Conservation (phyloP, 1,140 invertebrate genomes). For the Tribolium madens region DNA sequence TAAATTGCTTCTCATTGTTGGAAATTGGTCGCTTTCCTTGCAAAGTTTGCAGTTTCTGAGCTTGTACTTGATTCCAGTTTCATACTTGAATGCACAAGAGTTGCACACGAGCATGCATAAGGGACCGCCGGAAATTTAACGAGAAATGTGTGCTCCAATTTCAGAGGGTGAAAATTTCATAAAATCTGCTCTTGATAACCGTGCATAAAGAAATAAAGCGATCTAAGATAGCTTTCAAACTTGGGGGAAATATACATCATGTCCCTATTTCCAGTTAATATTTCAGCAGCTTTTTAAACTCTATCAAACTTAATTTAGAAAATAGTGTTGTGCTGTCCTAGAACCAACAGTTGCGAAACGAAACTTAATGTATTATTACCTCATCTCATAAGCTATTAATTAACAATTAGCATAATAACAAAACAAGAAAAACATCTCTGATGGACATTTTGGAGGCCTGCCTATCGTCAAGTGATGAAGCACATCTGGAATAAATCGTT, state of each 20-base stretch:
- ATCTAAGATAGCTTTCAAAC: not conserved
- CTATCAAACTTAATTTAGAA: not conserved
- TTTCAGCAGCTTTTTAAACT: not conserved
- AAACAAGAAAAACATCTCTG: not conserved
- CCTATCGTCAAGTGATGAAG: not conserved
- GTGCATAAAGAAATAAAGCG: not conserved
- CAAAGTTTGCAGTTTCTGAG: conserved; percentile 9
- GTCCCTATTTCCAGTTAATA: not conserved
- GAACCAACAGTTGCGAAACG: not conserved
- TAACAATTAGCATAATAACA: not conserved
- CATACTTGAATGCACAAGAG: not conserved
- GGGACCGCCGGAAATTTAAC: not conserved
- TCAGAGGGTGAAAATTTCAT: not conserved
- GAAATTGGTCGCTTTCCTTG: conserved; percentile 12
- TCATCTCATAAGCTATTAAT: not conserved
- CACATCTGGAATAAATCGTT: not conserved
- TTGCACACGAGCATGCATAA: not conserved
- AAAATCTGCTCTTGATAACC: not conserved
- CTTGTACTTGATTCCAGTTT: not conserved
- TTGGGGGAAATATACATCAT: not conserved
- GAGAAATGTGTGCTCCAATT: not conserved
- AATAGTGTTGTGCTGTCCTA: not conserved
- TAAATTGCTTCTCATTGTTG: conserved; percentile 14
- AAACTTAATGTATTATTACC: not conserved
- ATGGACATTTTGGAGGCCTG: not conserved